Conservation (phyloP, 1,140 invertebrate species). For the Stenopsyche tienmushanensis region DNA sequence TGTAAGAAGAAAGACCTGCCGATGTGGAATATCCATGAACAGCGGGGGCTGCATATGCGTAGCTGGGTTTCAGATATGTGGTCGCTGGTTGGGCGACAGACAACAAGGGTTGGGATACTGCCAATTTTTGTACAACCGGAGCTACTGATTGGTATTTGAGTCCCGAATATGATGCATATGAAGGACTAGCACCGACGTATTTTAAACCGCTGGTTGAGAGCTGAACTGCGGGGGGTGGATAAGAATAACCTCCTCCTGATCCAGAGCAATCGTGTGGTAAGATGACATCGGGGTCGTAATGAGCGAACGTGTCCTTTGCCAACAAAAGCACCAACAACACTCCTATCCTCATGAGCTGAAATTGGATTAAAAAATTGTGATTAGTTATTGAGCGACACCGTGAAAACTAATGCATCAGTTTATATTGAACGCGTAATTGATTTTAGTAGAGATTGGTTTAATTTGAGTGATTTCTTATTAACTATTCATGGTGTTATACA, state of each 20-base stretch:
- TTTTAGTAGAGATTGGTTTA: too few species aligned
- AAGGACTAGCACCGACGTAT: slow-evolving; percentile 20
- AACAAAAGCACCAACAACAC: slow-evolving; percentile 39
- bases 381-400: too few species aligned
- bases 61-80: slow-evolving; percentile 44
- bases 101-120: slow-evolving; percentile 29
- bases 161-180: slow-evolving; percentile 27
- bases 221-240: slow-evolving; percentile 49
- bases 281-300: slow-evolving; percentile 55
- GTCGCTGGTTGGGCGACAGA: slow-evolving; percentile 40
- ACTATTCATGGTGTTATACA: too few species aligned
- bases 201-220: slow-evolving; percentile 45
- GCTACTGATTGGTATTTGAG: slow-evolving; percentile 35
- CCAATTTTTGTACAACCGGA: slow-evolving; percentile 28
- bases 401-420: too few species aligned
- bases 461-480: too few species aligned
- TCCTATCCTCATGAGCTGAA: slow-evolving; percentile 7
- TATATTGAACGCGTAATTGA: too few species aligned
- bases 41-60: slow-evolving; percentile 43
- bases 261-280: slow-evolving; percentile 49
- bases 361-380: neutral
- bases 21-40: slow-evolving; percentile 53
- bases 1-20: slow-evolving; percentile 48
- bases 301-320: slow-evolving; percentile 43
- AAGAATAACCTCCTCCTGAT: slow-evolving; percentile 47